phyloP scores from a whole-genome alignment of 2,113 vertebrate genomes.

The Emydocephalus ijimae region DNA sequence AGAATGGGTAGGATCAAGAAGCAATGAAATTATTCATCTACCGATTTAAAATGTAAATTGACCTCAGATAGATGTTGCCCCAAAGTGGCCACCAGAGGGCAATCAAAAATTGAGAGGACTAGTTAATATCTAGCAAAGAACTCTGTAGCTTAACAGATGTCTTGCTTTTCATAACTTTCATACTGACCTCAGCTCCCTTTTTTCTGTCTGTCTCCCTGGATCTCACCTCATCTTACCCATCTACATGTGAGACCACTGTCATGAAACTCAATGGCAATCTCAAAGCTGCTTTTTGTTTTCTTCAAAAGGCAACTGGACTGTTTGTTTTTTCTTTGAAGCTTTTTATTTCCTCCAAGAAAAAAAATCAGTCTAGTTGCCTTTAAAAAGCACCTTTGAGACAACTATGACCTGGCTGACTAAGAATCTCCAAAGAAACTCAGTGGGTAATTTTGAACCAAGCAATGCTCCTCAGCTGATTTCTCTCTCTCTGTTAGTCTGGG shows the following conservation, averaged over 20 bases:
- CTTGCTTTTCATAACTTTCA: not conserved
- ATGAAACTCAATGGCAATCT: not conserved
- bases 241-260: not conserved
- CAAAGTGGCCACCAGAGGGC: not conserved
- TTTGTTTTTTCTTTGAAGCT: not conserved
- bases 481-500: not conserved
- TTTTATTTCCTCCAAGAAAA: not conserved
- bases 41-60: not conserved
- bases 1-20: not conserved
- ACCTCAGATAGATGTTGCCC: not conserved
- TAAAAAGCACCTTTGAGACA: not conserved
- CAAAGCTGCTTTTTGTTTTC: not conserved
- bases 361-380: not conserved
- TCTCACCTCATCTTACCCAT: not conserved
- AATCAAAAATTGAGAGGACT: not conserved
- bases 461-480: not conserved
- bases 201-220: not conserved
- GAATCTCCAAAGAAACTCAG: not conserved
- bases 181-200: not conserved
- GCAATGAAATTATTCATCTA: not conserved
- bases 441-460: not conserved
- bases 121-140: not conserved
- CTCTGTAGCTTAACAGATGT: not conserved
- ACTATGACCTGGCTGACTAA: not conserved
- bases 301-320: not conserved